Base-by-base conservation (phyloP, 2,113 vertebrate species). In the Forbesichthys papilliferus region DNA sequence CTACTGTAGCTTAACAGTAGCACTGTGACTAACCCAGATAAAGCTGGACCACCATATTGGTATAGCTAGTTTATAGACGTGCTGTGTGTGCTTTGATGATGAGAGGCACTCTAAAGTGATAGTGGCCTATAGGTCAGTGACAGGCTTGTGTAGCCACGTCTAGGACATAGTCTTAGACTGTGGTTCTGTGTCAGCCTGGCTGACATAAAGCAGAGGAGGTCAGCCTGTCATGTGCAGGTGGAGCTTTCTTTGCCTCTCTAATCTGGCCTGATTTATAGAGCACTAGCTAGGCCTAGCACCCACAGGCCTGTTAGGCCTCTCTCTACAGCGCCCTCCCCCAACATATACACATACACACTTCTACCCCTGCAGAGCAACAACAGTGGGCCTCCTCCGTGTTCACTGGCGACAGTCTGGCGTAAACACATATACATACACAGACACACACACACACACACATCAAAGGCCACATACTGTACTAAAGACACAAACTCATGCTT, bases 231-330 rank as follows among this genome's bases (percentile, higher is more conserved):
- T 93, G 91, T 94, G 85, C 93, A 92, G 93, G 94, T 92, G 92
- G 94, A 82, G 77, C 79, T 68, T 84, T 86, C 79, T 86, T 79
- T 84, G 80, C 93, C 93, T 94, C 96, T 97, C 94, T 98, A 98
- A 98, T 98, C 96, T 98, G 95, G 92, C 82, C 95, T 98, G 96
- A 98, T 98, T 98, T 98, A 98, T 98, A 92, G 94, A 85, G 67
- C 69, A 2, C 78, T 80, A 76, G 73, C 62, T 78, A 27, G 74
- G 69, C 74, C 56, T 27, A 27, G 27, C 27, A 16, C 33, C 20
- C 27, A 42, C 36, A 7, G 36, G 5, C 36, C 36, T 5, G 36
- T 5, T 42, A 42, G 36, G 4, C 91, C 86, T 92, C 89, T 95
- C 94, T 96, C 95, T 94, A 94, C 95, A 93, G 91, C 93, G 95